Evolutionary conservation across 2,888 invertebrate species (phyloP), one percentile per base, ranked within the genome.

Genomic region (Ochropacha duplaris): DNA sequence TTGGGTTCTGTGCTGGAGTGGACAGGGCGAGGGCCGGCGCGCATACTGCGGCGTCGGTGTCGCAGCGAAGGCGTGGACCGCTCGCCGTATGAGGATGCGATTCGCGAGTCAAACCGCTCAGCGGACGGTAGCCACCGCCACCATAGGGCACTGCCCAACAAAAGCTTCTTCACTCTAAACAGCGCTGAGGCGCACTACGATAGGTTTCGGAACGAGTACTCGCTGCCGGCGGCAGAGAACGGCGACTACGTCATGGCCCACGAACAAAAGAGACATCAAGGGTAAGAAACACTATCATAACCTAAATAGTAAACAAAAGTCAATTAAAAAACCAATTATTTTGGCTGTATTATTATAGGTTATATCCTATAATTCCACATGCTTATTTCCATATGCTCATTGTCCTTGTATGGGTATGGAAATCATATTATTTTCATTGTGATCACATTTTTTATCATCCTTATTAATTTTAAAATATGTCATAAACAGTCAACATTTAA

Each of bases 41-140:
- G 89, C 50, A 88, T 92, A 62, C 69, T 90, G 70, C 87, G 93
- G 67, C 89, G 93, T 57, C 88, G 93, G 68, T 93, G 93, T 74
- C 91, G 91, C 71, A 93, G 93, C 73, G 93, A 93, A 72, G 92
- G 93, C 54, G 79, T 93, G 50, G 93, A 93, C 66, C 85, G 91
- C 55, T 92, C 92, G 66, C 91, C 92, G 54, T 92, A 88, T 74
- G 92, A 92, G 83, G 88, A 92, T 89, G 89, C 74, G 65, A 84
- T 75, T 69, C 82, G 87, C 57, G 88, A 89, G 65, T 61, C 69
- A 54, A 79, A 76, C 61, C 83, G 84, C 60, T 88, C 81, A 55
- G 83, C 83, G 58, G 90, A 87, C 68, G 74, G 77, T 60, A 71
- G 73, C 65, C 74, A 75, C 68, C 82, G 86, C 57, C 78, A 80